Evolutionary conservation across 2,113 vertebrate genomes (phyloP).

Genomic region (Pholis gunnellus): DNA sequence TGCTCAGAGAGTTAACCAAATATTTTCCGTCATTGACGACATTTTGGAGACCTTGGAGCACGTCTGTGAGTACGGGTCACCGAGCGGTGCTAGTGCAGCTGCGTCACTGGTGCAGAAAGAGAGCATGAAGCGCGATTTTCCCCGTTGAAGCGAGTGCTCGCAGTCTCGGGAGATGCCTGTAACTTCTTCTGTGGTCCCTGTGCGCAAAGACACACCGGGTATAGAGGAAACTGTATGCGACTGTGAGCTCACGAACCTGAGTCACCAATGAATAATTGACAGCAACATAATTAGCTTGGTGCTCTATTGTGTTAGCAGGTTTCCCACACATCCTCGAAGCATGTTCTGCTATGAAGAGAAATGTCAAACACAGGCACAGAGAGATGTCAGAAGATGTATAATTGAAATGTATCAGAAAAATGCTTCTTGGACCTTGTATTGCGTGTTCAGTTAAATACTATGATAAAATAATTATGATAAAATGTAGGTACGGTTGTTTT

Average conservation of each 20-base stretch:
- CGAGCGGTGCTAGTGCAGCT: too few relatives aligned
- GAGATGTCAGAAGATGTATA: conserved; percentile 58
- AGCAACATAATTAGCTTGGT: conserved; percentile 80
- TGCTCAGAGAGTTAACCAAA: not conserved
- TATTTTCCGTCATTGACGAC: not conserved
- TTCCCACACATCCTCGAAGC: conserved; percentile 65
- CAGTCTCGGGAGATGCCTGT: conserved; percentile 59
- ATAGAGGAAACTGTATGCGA: conserved; percentile 64
- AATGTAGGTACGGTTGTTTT: conserved; percentile 12
- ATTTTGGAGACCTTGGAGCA: too few relatives aligned
- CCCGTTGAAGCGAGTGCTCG: too few relatives aligned
- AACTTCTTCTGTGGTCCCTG: conserved; percentile 74
- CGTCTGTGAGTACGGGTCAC: too few relatives aligned
- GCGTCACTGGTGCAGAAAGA: too few relatives aligned
- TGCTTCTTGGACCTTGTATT: conserved; percentile 46
- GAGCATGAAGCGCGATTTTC: too few relatives aligned
- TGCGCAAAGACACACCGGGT: conserved; percentile 56
- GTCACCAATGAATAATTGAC: conserved; percentile 81
- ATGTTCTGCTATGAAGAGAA: conserved; percentile 65
- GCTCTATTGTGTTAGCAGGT: conserved; percentile 71
- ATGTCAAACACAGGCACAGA: conserved; percentile 58
- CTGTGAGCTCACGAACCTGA: conserved; percentile 67
- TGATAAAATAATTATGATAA: conserved; percentile 49
- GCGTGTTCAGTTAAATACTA: conserved; percentile 38
- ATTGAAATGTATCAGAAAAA: conserved; percentile 60